A percentile compares a stretch with the other conserved stretches of the same genome.
Conservation (phyloP, 1,140 invertebrate genomes). For the Philotrypesis tridentata region DNA sequence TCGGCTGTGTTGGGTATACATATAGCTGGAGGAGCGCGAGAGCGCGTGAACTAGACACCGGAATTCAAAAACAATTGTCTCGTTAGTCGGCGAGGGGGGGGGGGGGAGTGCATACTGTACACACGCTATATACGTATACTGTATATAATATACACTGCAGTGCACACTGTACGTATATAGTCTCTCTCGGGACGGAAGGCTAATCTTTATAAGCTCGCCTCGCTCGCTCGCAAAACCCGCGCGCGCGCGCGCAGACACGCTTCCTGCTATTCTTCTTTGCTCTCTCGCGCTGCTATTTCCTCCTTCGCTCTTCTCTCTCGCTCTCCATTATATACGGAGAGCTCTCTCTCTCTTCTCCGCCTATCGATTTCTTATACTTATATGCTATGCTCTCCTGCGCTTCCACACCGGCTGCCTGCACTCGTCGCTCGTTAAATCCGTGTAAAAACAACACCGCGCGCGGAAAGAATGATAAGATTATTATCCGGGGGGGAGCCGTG, state of each 20-base stretch:
- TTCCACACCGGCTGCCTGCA: slow-evolving; percentile 32
- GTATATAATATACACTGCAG: too few species aligned
- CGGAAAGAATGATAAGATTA: slow-evolving; percentile 29
- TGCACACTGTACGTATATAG: too few species aligned
- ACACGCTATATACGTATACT: too few species aligned
- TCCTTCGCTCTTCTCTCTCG: slow-evolving; percentile 42
- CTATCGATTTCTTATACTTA: slow-evolving; percentile 8
- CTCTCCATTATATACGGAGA: slow-evolving; percentile 1
- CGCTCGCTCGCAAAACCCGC: neutral
- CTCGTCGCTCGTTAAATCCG: neutral
- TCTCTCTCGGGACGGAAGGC: neutral
- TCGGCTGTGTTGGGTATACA: too few species aligned
- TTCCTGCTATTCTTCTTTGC: slow-evolving; percentile 55
- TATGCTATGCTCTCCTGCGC: neutral
- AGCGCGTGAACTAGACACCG: neutral
- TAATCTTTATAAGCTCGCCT: slow-evolving; percentile 10
- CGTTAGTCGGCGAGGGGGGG: slow-evolving; percentile 1
- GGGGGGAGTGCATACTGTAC: neutral
- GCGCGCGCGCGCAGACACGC: too few species aligned
- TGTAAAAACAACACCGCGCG: neutral
- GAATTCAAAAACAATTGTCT: slow-evolving; percentile 43
- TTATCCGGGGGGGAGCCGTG: slow-evolving; percentile 4
- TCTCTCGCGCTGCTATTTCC: slow-evolving; percentile 40
- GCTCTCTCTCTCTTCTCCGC: neutral
- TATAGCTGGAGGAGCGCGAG: too few species aligned